Evolutionary conservation across 2,797 vertebrate genomes (phyloP), one percentile per base, ranked within the genome.

Genomic region (Notoglanidium macrostoma): DNA sequence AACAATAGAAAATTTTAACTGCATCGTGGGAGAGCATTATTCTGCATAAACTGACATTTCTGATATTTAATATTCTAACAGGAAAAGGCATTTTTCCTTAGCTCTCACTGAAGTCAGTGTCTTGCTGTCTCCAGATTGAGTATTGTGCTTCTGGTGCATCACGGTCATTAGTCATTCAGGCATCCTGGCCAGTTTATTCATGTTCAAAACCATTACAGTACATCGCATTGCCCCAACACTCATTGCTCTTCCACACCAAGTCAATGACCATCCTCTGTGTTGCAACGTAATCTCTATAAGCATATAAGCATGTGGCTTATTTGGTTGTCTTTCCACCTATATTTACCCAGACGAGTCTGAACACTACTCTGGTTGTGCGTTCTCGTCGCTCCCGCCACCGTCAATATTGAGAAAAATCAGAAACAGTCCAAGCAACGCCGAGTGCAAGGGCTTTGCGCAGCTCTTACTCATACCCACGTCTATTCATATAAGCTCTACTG

Each of bases 321-420:
- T 70, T 29, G 35, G 4, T 68, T 4, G 61, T 88, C n/a, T 49
- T 46, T 83, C 2, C 5, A 9, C 51, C 73, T 79, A 72, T 83
- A 76, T 54, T 88, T 83, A 84, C 79, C 63, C 15, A 59, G 76
- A 23, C 61, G 72, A 44, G 72, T 89, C 85, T 88, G 49, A 70
- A 87, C 74, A 80, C 40, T 49, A 17, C 72, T 65, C 59, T 85
- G 76, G 49, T 78, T 54, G 61, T 78, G 82, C 3, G 51, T 59
- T 86, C 49, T 76, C 67, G 23, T 84, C 77, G 77, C 72, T 49
- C 32, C 23, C n/a, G n/a, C 5, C 44, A 74, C 6, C 0, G 40
- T 70, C 54, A 73, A n/a, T n/a, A 84, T 54, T 78, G 72, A 55
- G 35, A 81, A 63, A n/a, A n/a, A 46, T 14, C 35, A 10, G 5